These are phyloP conservation scores for Euproctis similis DNA, from an alignment of 2,888 invertebrate species.

Conservation along the genomic window DNA sequence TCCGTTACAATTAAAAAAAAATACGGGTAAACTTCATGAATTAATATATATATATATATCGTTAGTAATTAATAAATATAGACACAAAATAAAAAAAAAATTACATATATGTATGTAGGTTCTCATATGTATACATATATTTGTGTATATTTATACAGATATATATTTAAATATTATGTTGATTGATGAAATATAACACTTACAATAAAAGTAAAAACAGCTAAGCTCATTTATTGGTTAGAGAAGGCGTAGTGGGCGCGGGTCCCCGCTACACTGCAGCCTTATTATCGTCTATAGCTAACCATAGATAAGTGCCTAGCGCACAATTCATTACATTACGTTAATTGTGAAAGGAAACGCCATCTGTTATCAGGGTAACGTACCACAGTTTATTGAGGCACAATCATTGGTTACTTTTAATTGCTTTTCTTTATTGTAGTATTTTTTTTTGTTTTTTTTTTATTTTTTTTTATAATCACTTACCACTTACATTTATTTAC, in stretches of 20 bases:
- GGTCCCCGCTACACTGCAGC: conserved; percentile 52
- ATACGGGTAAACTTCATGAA: conserved; percentile 71
- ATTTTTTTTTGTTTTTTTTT: conserved; percentile 41
- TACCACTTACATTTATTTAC: conserved; percentile 47
- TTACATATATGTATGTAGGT: conserved; percentile 60
- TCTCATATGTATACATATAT: no score
- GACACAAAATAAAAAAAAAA: conserved; percentile 73
- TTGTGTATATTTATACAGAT: conserved; percentile 5
- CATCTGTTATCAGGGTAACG: conserved; percentile 74
- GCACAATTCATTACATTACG: conserved; percentile 59
- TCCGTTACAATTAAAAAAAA: conserved; percentile 35
- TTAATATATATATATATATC: no score
- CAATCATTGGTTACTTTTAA: conserved; percentile 75
- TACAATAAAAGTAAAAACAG: conserved; percentile 74
- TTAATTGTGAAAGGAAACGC: conserved; percentile 61
- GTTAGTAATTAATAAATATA: conserved; percentile 36
- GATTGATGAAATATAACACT: conserved; percentile 75
- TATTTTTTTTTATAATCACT: conserved; percentile 28
- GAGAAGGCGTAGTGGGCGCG: conserved; percentile 55
- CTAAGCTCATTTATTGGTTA: conserved; percentile 75
- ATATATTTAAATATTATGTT: conserved; percentile 72
- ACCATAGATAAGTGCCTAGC: conserved; percentile 43
- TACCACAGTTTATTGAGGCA: conserved; percentile 76
- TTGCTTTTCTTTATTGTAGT: conserved; percentile 58
- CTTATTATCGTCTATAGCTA: conserved; percentile 54